Evolutionary conservation across 2,888 invertebrate species (phyloP).

Genomic region (Aphodius granarius): DNA sequence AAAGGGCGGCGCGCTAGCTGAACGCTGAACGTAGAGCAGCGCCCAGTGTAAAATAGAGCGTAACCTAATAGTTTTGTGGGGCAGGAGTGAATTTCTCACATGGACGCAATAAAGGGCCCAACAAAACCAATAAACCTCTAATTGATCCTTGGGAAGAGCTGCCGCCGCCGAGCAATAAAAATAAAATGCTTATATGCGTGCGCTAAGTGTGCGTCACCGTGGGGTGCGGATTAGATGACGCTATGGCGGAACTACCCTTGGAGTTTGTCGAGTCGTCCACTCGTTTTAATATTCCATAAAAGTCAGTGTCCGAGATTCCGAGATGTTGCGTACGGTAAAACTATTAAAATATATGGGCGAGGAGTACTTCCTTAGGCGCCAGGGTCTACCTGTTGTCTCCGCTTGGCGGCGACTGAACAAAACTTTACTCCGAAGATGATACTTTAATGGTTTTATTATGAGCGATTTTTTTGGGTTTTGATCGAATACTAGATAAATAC

Average conservation of each 20-base stretch:
- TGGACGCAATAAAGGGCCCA: constrained; percentile 11
- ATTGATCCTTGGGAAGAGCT: constrained; percentile 11
- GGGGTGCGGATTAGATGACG: too few species aligned
- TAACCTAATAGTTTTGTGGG: constrained; percentile 12
- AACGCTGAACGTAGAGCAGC: too few species aligned
- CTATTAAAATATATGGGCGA: constrained; percentile 32
- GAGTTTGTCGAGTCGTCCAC: background rate
- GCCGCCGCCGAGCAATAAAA: background rate
- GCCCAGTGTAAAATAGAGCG: constrained; percentile 10
- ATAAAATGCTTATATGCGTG: background rate
- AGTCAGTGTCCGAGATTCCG: constrained; percentile 28
- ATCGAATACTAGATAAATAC: too few species aligned
- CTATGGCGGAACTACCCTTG: background rate
- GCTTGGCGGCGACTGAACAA: constrained; percentile 8
- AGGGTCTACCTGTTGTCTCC: constrained; percentile 37
- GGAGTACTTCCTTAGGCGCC: constrained; percentile 38
- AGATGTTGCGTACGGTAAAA: constrained; percentile 31
- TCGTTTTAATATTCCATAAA: constrained; percentile 34
- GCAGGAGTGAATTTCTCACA: constrained; percentile 9
- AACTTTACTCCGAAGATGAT: background rate
- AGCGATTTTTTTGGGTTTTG: too few species aligned
- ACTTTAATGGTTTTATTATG: too few species aligned
- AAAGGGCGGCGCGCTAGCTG: background rate
- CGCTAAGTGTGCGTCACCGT: background rate
- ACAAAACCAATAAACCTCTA: constrained; percentile 10